phyloP scores from a whole-genome alignment of 2,888 invertebrate species.

The Podabrus alpinus region DNA sequence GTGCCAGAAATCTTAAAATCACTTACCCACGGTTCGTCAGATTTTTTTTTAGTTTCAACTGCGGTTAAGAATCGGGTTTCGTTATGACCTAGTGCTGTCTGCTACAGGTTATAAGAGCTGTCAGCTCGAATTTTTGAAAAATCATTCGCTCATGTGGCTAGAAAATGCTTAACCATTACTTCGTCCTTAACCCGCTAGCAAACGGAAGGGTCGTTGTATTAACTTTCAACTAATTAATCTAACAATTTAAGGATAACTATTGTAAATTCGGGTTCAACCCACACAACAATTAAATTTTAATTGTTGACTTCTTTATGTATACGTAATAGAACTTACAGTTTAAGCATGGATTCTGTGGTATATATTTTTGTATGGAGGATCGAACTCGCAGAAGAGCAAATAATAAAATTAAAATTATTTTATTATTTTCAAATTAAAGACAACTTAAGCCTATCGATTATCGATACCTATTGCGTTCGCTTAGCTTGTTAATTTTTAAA shows the following conservation, averaged over 20 bases:
- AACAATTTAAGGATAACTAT: background rate
- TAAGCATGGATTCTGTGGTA: no score
- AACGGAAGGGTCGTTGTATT: background rate
- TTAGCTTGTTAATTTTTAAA: no score
- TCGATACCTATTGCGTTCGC: no score
- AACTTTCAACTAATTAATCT: background rate
- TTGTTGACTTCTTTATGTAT: background rate
- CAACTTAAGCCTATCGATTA: no score
- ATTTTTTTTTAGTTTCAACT: no score
- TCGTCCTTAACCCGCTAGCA: background rate
- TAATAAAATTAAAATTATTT: no score
- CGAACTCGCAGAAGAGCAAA: background rate
- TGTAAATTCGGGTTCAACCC: background rate
- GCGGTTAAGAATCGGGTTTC: no score
- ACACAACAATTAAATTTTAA: background rate
- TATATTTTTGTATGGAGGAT: no score
- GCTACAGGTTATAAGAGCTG: no score
- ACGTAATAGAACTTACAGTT: background rate
- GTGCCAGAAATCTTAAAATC: no score
- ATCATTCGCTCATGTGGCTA: background rate
- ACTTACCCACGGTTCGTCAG: no score
- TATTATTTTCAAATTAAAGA: background rate
- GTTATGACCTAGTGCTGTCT: no score
- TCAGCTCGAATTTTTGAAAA: background rate
- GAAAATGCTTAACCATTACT: background rate